These are phyloP conservation scores for Busseola fusca DNA, from an alignment of 2,888 invertebrate genomes.

Conservation along the genomic window DNA sequence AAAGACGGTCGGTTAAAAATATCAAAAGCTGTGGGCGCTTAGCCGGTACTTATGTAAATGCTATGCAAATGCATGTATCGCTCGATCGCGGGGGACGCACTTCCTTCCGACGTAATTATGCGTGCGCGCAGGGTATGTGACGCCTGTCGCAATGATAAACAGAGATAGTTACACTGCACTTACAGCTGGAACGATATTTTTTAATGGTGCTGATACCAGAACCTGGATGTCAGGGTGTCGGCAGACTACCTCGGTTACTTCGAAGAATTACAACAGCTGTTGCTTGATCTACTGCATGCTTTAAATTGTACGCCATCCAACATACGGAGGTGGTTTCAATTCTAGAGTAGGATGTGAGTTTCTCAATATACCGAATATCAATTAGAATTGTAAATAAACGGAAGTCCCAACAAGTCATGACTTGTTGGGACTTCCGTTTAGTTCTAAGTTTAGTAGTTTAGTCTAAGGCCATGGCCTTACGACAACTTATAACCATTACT, in stretches of 20 bases:
- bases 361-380: neutral
- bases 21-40: conserved; percentile 61
- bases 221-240: neutral
- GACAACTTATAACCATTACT: neutral
- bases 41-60: conserved; percentile 70
- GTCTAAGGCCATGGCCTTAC: no score
- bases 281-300: neutral
- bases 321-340: neutral
- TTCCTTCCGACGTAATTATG: conserved; percentile 79
- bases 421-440: no score
- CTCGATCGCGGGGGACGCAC: conserved; percentile 71
- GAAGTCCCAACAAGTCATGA: neutral
- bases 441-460: no score
- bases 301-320: neutral
- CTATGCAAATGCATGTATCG: conserved; percentile 79
- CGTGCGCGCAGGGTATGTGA: conserved; percentile 66
- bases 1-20: conserved; percentile 62
- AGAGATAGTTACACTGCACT: conserved; percentile 54
- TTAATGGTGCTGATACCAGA: conserved; percentile 3
- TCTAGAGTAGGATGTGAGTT: neutral
- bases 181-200: conserved; percentile 21
- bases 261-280: neutral
- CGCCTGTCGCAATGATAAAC: conserved; percentile 60
- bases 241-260: neutral
- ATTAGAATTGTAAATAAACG: neutral